A percentile compares a stretch with the other conserved stretches of the same genome.
Conservation (phyloP, 2,113 vertebrate genomes). For the Parus major region DNA sequence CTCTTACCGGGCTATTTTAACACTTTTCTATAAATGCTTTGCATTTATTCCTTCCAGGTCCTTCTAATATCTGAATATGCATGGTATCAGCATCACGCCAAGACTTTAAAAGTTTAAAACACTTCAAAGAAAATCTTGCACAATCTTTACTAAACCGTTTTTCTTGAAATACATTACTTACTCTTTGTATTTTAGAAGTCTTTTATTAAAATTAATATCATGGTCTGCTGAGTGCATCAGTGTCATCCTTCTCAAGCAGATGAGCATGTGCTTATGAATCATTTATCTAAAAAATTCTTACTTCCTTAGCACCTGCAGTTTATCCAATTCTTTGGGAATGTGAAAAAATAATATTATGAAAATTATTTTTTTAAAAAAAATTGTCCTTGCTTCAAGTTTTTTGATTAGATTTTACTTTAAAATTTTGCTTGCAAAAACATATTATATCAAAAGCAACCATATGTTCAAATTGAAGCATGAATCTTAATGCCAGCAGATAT, state of each 20-base stretch:
- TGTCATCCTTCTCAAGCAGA: constrained; percentile 19
- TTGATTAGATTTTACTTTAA: not conserved
- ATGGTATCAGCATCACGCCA: constrained; percentile 1
- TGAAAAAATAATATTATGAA: constrained; percentile 22
- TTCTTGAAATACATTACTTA: constrained; percentile 46
- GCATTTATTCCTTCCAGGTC: not conserved
- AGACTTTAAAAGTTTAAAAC: constrained; percentile 15
- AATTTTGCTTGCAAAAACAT: not conserved
- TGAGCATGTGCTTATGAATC: constrained; percentile 14
- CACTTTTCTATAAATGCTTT: not conserved
- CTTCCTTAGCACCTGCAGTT: not conserved
- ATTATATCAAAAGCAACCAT: not conserved
- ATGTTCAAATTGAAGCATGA: not conserved
- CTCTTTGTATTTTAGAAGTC: constrained; percentile 34
- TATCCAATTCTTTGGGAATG: not conserved
- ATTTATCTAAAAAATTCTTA: constrained; percentile 27
- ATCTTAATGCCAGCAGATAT: not conserved
- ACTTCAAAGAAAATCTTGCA: constrained; percentile 28
- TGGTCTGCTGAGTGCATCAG: not conserved
- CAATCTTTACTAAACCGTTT: constrained; percentile 38
- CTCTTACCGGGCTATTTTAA: not conserved
- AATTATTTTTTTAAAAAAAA: not conserved
- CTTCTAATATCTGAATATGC: not conserved
- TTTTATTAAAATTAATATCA: constrained; percentile 33
- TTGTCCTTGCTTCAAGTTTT: constrained; percentile 8